These are phyloP conservation scores for Pseudomyrmex concolor DNA, from an alignment of 1,140 invertebrate genomes.

Conservation along the genomic window DNA sequence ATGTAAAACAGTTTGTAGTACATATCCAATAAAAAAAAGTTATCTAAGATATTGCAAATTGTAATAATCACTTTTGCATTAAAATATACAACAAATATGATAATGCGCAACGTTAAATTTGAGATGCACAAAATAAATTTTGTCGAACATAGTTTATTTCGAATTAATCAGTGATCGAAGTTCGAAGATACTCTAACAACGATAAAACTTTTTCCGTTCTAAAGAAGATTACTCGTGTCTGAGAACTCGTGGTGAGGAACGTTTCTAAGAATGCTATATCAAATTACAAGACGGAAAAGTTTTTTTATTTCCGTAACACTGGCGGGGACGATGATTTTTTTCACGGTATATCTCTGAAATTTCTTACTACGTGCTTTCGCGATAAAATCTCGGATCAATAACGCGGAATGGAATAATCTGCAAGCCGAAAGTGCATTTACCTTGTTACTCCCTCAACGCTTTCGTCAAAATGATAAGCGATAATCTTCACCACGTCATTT, in stretches of 20 bases:
- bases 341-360: slow-evolving; percentile 12
- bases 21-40: not conserved
- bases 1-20: not conserved
- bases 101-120: not conserved
- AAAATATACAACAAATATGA: not conserved
- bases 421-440: slow-evolving; percentile 50
- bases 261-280: slow-evolving; percentile 43
- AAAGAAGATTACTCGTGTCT: not conserved
- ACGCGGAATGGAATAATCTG: slow-evolving; percentile 19
- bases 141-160: not conserved
- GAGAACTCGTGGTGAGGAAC: not conserved
- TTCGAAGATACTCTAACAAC: not conserved
- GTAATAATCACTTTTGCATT: not conserved
- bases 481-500: slow-evolving; percentile 79
- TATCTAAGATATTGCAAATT: slow-evolving; percentile 1
- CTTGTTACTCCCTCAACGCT: slow-evolving; percentile 65
- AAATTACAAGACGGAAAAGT: slow-evolving; percentile 38
- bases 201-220: slow-evolving; percentile 11
- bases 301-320: not conserved
- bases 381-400: slow-evolving; percentile 53
- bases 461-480: slow-evolving; percentile 63
- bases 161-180: not conserved
- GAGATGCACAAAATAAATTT: slow-evolving; percentile 20
- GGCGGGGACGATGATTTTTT: not conserved
- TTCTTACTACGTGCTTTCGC: not conserved